phyloP scores from a whole-genome alignment of 2,888 invertebrate genomes.

The Anthophora plumipes region DNA sequence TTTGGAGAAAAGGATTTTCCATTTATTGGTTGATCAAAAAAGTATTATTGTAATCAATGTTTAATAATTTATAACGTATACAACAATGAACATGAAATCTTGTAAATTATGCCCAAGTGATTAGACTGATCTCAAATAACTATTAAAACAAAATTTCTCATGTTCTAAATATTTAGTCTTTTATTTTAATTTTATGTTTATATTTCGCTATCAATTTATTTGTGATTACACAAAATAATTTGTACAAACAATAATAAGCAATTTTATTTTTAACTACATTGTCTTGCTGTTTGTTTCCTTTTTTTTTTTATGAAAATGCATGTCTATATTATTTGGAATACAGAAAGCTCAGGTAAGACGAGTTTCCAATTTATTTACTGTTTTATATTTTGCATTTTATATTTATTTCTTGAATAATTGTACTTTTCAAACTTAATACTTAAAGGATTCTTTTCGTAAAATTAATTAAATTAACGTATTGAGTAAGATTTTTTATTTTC shows the following conservation, averaged over 20 bases:
- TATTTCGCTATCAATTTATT: neutral
- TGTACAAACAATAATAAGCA: constrained; percentile 10
- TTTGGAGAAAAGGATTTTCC: neutral
- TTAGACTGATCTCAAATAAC: neutral
- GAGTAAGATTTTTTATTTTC: constrained; percentile 68
- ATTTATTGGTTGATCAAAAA: neutral
- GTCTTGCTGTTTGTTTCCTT: constrained; percentile 26
- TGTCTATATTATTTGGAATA: constrained; percentile 40
- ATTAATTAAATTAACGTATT: neutral
- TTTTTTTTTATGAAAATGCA: constrained; percentile 32
- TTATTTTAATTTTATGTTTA: neutral
- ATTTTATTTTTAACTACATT: constrained; percentile 33
- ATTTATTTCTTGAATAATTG: neutral
- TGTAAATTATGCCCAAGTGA: neutral
- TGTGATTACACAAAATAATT: neutral
- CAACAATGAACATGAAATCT: neutral
- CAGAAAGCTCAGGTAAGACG: constrained; percentile 58
- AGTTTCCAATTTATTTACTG: constrained; percentile 21
- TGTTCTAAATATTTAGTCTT: too few species aligned
- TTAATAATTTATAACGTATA: neutral
- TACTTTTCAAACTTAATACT: neutral
- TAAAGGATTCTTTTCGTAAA: neutral
- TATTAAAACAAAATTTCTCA: too few species aligned
- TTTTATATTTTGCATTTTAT: neutral
- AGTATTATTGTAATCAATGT: neutral